Conservation (phyloP, 2,797 vertebrate genomes). For the Phoeniculus purpureus region DNA sequence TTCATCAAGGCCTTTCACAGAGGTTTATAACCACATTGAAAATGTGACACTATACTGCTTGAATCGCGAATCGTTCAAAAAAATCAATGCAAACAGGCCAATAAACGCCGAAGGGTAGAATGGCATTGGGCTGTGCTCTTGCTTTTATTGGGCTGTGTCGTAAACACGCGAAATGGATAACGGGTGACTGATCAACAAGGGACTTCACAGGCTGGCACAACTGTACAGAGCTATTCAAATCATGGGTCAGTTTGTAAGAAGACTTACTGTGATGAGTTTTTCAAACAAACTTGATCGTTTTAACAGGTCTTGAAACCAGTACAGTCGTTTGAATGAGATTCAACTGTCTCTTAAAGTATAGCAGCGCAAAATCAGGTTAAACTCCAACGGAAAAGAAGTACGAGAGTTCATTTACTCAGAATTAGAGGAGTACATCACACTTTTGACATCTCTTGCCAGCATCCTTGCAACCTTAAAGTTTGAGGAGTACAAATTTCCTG, state of each 20-base stretch:
- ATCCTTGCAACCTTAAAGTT: background rate
- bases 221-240: background rate
- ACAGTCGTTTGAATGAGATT: background rate
- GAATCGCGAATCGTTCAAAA: background rate
- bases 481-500: background rate
- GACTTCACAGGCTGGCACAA: background rate
- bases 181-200: background rate
- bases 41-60: background rate
- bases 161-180: background rate
- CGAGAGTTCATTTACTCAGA: background rate
- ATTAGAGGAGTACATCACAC: background rate
- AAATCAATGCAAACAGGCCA: background rate
- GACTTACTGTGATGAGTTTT: background rate
- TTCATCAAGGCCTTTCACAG: conserved; percentile 26
- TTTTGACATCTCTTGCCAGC: background rate
- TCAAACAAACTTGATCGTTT: background rate
- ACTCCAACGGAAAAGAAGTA: background rate
- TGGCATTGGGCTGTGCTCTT: background rate
- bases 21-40: background rate
- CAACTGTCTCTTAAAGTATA: background rate
- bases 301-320: background rate
- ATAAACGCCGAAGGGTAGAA: background rate
- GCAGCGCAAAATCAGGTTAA: background rate
- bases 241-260: background rate
- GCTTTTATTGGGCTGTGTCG: background rate